A percentile compares a stretch with the other conserved stretches of the same genome.
These are phyloP conservation scores for Monomorium pharaonis DNA, from an alignment of 1,140 invertebrate genomes.

Conservation along the genomic window DNA sequence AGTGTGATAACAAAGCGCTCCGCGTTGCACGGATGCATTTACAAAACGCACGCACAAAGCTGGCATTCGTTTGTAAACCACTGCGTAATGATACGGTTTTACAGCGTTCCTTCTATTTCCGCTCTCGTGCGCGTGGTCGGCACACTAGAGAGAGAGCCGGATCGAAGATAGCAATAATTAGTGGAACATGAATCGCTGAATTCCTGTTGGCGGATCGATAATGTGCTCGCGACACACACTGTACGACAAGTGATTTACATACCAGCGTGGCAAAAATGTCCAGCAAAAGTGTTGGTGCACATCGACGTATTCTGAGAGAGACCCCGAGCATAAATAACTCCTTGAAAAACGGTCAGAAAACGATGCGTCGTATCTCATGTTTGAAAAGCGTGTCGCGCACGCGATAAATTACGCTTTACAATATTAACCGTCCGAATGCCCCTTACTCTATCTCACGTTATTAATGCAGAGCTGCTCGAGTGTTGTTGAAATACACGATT, in stretches of 20 bases:
- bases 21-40: conserved; percentile 11
- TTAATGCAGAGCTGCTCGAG: conserved; percentile 31
- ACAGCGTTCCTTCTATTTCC: conserved; percentile 1
- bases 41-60: conserved; percentile 42
- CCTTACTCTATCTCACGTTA: conserved; percentile 17
- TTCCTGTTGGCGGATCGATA: conserved; percentile 34
- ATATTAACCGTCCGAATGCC: conserved; percentile 34
- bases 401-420: conserved; percentile 47
- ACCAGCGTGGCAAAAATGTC: conserved; percentile 29
- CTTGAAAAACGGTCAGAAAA: conserved; percentile 43
- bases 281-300: conserved; percentile 5
- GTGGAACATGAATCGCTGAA: conserved; percentile 54
- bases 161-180: conserved; percentile 51
- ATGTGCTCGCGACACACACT: conserved; percentile 31
- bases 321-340: conserved; percentile 33
- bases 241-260: conserved; percentile 49
- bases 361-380: conserved; percentile 51
- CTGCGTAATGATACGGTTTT: conserved; percentile 45
- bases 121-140: not conserved
- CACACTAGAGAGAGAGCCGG: not conserved
- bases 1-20: conserved; percentile 48
- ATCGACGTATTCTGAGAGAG: conserved; percentile 29
- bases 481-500: conserved; percentile 41
- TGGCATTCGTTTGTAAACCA: conserved; percentile 35
- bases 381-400: conserved; percentile 43